Evolutionary conservation across 64 coral and sea anemone genomes (phyloP), one percentile per base, ranked within the genome.

Genomic region (Acropora tenuis): DNA sequence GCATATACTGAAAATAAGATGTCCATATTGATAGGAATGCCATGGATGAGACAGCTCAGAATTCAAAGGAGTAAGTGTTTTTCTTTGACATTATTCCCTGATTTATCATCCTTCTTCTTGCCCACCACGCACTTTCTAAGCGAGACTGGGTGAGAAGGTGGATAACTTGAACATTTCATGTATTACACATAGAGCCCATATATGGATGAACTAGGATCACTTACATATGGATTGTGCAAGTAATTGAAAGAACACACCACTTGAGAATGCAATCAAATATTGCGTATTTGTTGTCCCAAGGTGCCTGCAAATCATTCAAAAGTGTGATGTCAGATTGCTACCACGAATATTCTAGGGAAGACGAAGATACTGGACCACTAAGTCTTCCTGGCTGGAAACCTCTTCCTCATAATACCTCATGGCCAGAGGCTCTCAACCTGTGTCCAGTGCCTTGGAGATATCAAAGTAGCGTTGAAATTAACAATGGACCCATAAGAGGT

Each of bases 391-490:
- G 69, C 5, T 91, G 89, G 89, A 82, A 73, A 73, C 44, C 30
- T 19, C 6, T 58, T 11, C 66, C 78, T 10, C 3, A 50, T 40
- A 40, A 87, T 43, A 87, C 50, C 6, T 50, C 78, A 46, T 83
- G 78, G 45, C 55, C 61, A 30, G 52, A 83, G 43, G 80, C 89
- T 11, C 69, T 81, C 0, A 19, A 65, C 18, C n/a, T 73, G 48
- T 91, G 89, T 41, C 89, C 89, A 18, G 84, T 84, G 18, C 89
- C 89, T 55, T 91, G 89, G 80, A 88, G 87, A 67, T 96, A 96
- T 78, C 94, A 96, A 46, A 75, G 61, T 20, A 74, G 79, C 3
- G 75, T 3, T 10, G 87, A 87, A 67, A 74, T 96, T 47, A 45
- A 63, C 40, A 87, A 87, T 12, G 47, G 89, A 2, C 87, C 90